Base-by-base conservation (phyloP, 2,888 invertebrate species). In the Serrognathus titanus region DNA sequence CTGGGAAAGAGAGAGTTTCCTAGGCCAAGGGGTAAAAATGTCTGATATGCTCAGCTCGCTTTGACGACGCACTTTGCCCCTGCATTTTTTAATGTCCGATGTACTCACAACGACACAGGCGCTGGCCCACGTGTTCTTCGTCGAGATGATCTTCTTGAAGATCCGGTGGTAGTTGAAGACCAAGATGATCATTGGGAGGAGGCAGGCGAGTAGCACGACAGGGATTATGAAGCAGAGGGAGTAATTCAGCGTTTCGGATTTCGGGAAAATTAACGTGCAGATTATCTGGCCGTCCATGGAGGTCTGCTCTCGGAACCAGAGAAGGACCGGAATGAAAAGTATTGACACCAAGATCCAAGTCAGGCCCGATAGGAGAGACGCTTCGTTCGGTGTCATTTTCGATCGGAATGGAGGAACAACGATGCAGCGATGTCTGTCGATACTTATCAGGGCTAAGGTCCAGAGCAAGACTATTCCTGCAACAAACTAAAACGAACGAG, bases 401-500 rank as follows among this genome's bases (percentile, higher is more conserved):
- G 81, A 81, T 55, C 81, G 76, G 66, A 82, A 82, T 2, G 82
- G 82, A n/a, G 82, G 80, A 10, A 82, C 76, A 3, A 80, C 81
- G 52, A 83, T 78, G 70, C 83, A 83, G 13, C 80, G 75, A 65
- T 83, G 78, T 20, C 83, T 75, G 69, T 83, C 83, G 73, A 82
- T 80, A 60, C 82, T 82, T 72, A 83, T 83, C 52, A 82, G 72
- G 10, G 82, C 81, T 47, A 83, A 67, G 1, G 83, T 83, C 83
- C 83, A 83, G 35, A 83, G 75, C 7, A 83, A 75, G 31, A 82
- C 82, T 55, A 82, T 81, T 16, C 82, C 83, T 65, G 83, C 82
- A 9, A 83, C 82, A 58, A 83, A 80, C 83, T 83, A 75, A 39
- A 76, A 75, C 45, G 63, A 57, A 64, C 1, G 4, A 1, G 4